phyloP scores from a whole-genome alignment of 2,113 vertebrate species.

The Tupaia tana region DNA sequence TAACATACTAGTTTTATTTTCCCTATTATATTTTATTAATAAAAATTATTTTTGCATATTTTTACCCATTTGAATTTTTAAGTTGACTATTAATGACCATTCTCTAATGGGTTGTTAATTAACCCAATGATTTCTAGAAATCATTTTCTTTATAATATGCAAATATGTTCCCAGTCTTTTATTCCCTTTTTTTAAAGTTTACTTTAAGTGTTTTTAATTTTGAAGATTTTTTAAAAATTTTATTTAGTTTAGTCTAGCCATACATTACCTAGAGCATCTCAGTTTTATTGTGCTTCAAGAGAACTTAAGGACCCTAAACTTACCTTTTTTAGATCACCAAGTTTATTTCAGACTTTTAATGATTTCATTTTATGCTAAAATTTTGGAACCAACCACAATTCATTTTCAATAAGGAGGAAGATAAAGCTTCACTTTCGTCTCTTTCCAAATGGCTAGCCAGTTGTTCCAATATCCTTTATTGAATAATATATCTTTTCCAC shows the following conservation, averaged over 20 bases:
- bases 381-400: slow-evolving; percentile 69
- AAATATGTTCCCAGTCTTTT: slow-evolving; percentile 34
- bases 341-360: slow-evolving; percentile 40
- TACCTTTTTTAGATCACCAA: neutral
- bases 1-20: slow-evolving; percentile 18
- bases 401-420: slow-evolving; percentile 57
- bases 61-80: neutral
- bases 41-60: neutral
- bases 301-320: neutral
- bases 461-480: slow-evolving; percentile 68
- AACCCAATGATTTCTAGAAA: neutral
- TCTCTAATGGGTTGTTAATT: neutral
- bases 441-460: slow-evolving; percentile 68
- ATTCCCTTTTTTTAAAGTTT: neutral
- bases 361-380: slow-evolving; percentile 59
- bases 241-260: neutral
- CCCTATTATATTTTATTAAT: neutral
- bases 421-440: slow-evolving; percentile 48
- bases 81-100: neutral
- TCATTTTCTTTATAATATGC: neutral
- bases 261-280: neutral
- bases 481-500: slow-evolving; percentile 72
- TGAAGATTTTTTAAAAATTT: slow-evolving; percentile 17
- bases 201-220: neutral
- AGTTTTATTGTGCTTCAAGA: neutral